These are phyloP conservation scores for Thymallus thymallus DNA, from an alignment of 2,113 vertebrate genomes.

Conservation along the genomic window DNA sequence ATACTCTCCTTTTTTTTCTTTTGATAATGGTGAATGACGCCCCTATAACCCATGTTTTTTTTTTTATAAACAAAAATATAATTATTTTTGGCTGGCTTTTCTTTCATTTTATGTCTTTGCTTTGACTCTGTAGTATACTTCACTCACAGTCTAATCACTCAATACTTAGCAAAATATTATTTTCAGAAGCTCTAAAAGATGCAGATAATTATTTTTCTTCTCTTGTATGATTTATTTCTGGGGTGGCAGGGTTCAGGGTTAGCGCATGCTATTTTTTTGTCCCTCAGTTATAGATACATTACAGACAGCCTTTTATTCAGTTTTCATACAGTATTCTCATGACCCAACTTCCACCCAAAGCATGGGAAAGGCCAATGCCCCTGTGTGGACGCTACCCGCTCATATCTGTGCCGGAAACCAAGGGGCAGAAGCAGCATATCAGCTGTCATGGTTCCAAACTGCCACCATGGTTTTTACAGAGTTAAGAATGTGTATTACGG, in stretches of 20 bases:
- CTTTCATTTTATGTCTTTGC: conserved; percentile 41
- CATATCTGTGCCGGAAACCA: conserved; percentile 17
- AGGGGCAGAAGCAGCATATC: conserved; percentile 52
- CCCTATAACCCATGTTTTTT: conserved; percentile 65
- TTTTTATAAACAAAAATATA: conserved; percentile 53
- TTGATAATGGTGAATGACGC: conserved; percentile 40
- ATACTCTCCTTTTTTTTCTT: conserved; percentile 35
- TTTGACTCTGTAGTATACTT: conserved; percentile 31
- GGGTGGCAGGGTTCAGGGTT: conserved; percentile 15
- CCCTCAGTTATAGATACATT: conserved; percentile 13
- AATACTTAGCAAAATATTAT: conserved; percentile 44
- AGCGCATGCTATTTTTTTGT: conserved; percentile 15
- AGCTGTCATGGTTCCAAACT: conserved; percentile 30
- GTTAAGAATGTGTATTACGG: conserved; percentile 49
- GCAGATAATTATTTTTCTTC: conserved; percentile 24
- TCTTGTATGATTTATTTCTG: conserved; percentile 31
- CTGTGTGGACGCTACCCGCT: neutral
- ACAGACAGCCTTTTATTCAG: conserved; percentile 16
- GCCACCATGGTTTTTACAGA: conserved; percentile 35
- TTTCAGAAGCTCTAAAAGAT: conserved; percentile 42
- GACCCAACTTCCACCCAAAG: conserved; percentile 56
- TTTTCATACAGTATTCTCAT: conserved; percentile 48
- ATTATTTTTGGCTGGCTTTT: conserved; percentile 48
- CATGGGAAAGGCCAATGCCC: conserved; percentile 22
- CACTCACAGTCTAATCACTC: conserved; percentile 56